Conservation (phyloP, 2,797 vertebrate species). For the Scleropages formosus region DNA sequence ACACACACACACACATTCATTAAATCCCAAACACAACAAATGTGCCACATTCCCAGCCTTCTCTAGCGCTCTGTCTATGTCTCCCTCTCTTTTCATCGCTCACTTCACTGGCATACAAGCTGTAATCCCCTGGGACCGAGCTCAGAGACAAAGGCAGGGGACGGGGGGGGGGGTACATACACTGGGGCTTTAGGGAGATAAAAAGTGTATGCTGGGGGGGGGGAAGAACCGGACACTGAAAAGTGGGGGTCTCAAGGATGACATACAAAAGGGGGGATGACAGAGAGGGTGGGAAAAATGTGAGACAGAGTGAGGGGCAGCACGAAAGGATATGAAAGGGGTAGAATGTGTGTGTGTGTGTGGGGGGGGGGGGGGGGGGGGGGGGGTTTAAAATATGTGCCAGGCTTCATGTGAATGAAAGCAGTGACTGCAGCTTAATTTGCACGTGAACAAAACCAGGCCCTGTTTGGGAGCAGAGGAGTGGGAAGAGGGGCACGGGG, state of each 20-base stretch:
- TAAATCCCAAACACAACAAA: slow-evolving; percentile 50
- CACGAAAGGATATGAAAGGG: slow-evolving; percentile 47
- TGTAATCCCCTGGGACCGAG: slow-evolving; percentile 63
- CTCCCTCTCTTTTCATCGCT: slow-evolving; percentile 45
- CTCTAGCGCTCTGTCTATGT: slow-evolving; percentile 33
- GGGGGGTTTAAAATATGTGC: slow-evolving; percentile 68
- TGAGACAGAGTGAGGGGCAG: slow-evolving; percentile 39
- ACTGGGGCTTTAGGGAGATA: slow-evolving; percentile 12
- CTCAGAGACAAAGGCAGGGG: slow-evolving; percentile 64
- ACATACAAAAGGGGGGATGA: slow-evolving; percentile 38
- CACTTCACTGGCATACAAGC: slow-evolving; percentile 54
- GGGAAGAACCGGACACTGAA: slow-evolving; percentile 19
- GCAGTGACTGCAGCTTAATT: slow-evolving; percentile 64
- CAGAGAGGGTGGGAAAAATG: slow-evolving; percentile 20
- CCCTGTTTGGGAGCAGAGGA: slow-evolving; percentile 37
- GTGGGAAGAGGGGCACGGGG: slow-evolving; percentile 8
- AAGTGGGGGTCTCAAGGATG: slow-evolving; percentile 53
- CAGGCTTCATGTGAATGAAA: slow-evolving; percentile 70
- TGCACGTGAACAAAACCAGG: slow-evolving; percentile 58
- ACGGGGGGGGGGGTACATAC: slow-evolving; percentile 37
- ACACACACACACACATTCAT: slow-evolving; percentile 43
- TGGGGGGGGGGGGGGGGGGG: slow-evolving; percentile 33
- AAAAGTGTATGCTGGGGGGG: not conserved
- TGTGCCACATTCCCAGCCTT: slow-evolving; percentile 35
- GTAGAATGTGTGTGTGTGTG: too few relatives aligned